Evolutionary conservation across 2,888 invertebrate species (phyloP).

Genomic region (Therioaphis trifolii): DNA sequence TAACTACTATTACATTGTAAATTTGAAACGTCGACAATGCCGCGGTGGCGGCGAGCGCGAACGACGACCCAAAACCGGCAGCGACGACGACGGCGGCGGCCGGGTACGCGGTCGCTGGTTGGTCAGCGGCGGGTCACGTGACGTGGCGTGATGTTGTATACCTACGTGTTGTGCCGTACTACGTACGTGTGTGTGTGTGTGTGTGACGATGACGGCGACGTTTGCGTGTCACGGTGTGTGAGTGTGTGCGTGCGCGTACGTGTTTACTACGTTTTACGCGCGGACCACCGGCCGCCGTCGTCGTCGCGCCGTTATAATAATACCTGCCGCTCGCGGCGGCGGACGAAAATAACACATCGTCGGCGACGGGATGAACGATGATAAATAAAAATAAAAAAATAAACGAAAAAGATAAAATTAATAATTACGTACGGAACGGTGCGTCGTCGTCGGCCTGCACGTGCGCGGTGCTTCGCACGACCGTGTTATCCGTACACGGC

Average conservation of each 20-base stretch:
- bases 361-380: not conserved
- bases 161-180: not conserved
- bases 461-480: no score
- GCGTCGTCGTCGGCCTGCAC: no score
- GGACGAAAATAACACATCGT: no score
- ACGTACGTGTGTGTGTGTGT: not conserved
- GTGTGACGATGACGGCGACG: not conserved
- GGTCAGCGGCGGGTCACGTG: conserved; percentile 52
- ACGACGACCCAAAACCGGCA: conserved; percentile 28
- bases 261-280: not conserved
- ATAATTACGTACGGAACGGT: no score
- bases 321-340: no score
- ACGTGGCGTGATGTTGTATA: conserved; percentile 55
- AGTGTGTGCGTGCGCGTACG: not conserved
- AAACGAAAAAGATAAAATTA: not conserved
- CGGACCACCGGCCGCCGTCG: no score
- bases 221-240: no score
- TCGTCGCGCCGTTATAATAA: no score
- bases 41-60: conserved; percentile 66
- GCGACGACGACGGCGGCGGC: not conserved
- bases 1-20: no score
- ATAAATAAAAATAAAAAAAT: no score
- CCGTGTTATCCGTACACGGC: no score
- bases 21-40: not conserved
- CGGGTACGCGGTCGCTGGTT: conserved; percentile 46